Evolutionary conservation across 2,113 vertebrate genomes (phyloP), one percentile per base, ranked within the genome.

Genomic region (Talpa occidentalis): DNA sequence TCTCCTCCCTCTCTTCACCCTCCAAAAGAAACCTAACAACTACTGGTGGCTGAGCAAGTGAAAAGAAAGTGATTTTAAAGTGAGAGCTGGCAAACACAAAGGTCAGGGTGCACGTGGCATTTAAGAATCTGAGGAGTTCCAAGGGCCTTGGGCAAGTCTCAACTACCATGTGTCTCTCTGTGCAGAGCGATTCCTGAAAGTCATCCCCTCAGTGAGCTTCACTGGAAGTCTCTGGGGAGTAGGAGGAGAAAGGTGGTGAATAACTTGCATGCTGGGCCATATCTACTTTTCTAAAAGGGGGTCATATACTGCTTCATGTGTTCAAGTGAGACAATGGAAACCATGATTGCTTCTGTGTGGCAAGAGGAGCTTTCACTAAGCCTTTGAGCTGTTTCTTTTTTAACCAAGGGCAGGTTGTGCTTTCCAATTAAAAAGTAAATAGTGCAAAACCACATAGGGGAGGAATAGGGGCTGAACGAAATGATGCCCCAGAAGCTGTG

Each of bases 401-500:
- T 22, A 90, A 81, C 52, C 40, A 90, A 2, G 16, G 11, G 10
- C 32, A 72, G 24, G 7, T 60, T 77, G 64, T 70, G 37, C 32
- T 90, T 70, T 60, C 40, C 24, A 30, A 32, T 35, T 24, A 69
- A 81, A 81, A 81, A 10, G 10, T 67, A 60, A 42, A 42, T 37
- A 30, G 60, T 3, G 49, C 52, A 42, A 24, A 69, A 42, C 28
- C 74, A 67, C 35, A 17, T 8, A 4, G 6, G 49, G 54, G 24
- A 35, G 24, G 2, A 80, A 10, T 22, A 16, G 35, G 52, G 15
- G 15, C 22, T 17, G 40, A 59, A 44, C 11, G 10, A 11, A 78
- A 73, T 30, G 10, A 12, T 0, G 4, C 42, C 26, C 24, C 10
- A 0, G 11, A 21, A 1, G 26, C 72, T 40, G 37, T 0, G 70